These are phyloP conservation scores for Solenodon paradoxus DNA, from an alignment of 2,113 vertebrate genomes.

Conservation along the genomic window DNA sequence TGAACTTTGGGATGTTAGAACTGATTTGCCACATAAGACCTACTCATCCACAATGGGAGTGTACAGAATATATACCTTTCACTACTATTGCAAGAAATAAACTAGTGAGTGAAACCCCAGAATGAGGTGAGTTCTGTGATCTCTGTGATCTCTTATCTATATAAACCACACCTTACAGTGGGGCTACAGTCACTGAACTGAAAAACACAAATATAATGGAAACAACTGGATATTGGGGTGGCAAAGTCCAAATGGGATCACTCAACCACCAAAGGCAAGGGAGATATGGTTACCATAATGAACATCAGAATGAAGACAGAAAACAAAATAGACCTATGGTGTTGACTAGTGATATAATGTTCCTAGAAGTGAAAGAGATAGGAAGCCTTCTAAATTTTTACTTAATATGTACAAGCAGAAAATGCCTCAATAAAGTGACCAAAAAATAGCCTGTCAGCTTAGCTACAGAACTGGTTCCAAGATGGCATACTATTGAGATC, in stretches of 20 bases:
- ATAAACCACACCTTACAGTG: not conserved
- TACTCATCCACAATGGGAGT: not conserved
- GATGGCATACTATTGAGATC: too few species aligned
- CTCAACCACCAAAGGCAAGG: too few species aligned
- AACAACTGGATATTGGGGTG: not conserved
- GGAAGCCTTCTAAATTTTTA: not conserved
- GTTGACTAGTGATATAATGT: not conserved
- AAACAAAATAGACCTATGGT: not conserved
- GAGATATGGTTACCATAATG: not conserved
- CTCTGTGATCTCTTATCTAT: not conserved
- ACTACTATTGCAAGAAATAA: not conserved
- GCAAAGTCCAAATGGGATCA: not conserved
- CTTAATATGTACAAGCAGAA: not conserved
- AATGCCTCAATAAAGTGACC: not conserved
- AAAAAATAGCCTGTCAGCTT: not conserved
- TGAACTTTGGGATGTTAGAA: not conserved
- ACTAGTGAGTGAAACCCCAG: not conserved
- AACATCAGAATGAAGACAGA: not conserved
- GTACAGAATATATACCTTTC: not conserved
- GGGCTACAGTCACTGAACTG: not conserved
- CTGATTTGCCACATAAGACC: not conserved
- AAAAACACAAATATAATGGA: not conserved
- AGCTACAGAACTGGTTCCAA: too few species aligned
- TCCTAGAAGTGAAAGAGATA: not conserved
- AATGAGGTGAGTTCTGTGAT: too few species aligned